A percentile compares a stretch with the other conserved stretches of the same genome.
Evolutionary conservation across 2,888 invertebrate species (phyloP).

Genomic region (Orthosia gracilis): DNA sequence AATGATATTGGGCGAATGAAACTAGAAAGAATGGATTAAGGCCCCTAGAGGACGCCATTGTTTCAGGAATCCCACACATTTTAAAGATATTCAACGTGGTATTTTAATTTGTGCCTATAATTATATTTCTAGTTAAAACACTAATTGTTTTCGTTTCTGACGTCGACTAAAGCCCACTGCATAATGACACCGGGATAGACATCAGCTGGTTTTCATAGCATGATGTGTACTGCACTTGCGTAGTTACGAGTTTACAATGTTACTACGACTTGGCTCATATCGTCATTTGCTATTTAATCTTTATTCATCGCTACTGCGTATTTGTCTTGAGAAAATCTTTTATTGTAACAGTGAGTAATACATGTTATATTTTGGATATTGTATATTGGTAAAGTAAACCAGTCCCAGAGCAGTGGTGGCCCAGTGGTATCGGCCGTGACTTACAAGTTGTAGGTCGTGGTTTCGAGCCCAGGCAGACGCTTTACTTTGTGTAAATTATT

Average conservation of each 20-base stretch:
- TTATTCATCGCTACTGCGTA: constrained; percentile 3
- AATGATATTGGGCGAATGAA: background rate
- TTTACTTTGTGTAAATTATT: too few relatives aligned
- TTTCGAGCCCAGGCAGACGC: too few relatives aligned
- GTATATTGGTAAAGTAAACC: background rate
- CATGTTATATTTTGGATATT: background rate
- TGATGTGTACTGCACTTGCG: constrained; percentile 27
- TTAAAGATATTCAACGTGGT: constrained; percentile 11
- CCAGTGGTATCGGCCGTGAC: too few relatives aligned
- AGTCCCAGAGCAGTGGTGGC: too few relatives aligned
- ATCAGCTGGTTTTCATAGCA: constrained; percentile 35
- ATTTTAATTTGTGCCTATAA: constrained; percentile 33
- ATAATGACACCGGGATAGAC: constrained; percentile 29
- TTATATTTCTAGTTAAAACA: constrained; percentile 13
- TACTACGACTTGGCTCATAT: constrained; percentile 1
- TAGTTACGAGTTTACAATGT: constrained; percentile 15
- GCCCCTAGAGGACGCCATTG: background rate
- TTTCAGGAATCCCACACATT: constrained; percentile 19
- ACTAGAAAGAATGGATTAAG: constrained; percentile 7
- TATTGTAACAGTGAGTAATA: background rate
- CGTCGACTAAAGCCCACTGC: constrained; percentile 37
- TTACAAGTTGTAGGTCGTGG: too few relatives aligned
- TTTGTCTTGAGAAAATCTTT: background rate
- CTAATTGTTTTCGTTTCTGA: constrained; percentile 28
- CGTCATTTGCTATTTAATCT: constrained; percentile 5